Evolutionary conservation across 2,113 vertebrate species (phyloP), one percentile per base, ranked within the genome.

Genomic region (Mungos mungo): DNA sequence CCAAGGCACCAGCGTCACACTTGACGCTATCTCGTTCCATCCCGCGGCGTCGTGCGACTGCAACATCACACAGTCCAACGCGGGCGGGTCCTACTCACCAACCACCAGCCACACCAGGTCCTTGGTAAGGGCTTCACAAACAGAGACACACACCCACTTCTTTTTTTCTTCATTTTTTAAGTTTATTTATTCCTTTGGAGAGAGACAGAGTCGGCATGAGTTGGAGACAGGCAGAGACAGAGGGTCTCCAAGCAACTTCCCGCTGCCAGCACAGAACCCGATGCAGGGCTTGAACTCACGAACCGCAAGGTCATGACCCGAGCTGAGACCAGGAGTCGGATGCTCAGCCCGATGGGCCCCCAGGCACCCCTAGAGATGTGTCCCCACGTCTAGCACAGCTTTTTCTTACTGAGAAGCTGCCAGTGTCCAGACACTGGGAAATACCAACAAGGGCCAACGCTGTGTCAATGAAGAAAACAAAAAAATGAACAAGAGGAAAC

Each of bases 131-230:
- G 6, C n/a, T 2, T 29, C 45, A 23, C 66, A 81, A 15, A 13
- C 0, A 15, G 8, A n/a, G 21, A 66, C 19, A 7, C 2, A 6
- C 2, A 1, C 5, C 35, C 84, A 2, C 1, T 50, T 41, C 47
- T 19, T 6, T 2, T 19, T 18, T 9, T 60, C 9, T 54, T 54
- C 18, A 60, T 2, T 57, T 19, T 54, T 18, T 54, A 16, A 54
- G 14, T 54, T 54, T 54, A 60, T 23, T 23, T 3, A 60, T 60
- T 60, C 7, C 7, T 60, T 23, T 60, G 2, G 57, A 60, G 57
- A 60, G 57, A 60, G 54, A 57, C 54, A 57, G 57, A 60, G 57
- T 8, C 57, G 23, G 57, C 57, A 60, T 60, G 57, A 60, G 57
- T 23, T 19, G 7, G 57, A 8, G 57, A 23, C 57, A 60, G 57